These are phyloP conservation scores for Crypturellus undulatus DNA, from an alignment of 2,113 vertebrate genomes.

Conservation along the genomic window DNA sequence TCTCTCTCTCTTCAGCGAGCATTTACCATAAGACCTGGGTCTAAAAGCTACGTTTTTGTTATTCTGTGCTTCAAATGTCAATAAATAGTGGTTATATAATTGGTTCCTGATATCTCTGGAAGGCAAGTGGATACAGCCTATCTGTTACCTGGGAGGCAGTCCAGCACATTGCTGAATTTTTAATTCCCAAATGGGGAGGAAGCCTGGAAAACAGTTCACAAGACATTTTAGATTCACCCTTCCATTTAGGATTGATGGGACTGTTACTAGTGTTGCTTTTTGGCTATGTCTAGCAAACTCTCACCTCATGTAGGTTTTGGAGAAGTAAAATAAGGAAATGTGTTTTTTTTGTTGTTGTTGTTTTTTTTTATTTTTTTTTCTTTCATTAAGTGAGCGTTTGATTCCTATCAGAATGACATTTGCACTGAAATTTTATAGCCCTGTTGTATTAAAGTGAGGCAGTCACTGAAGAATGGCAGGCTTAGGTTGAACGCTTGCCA, in stretches of 20 bases:
- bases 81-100: not conserved
- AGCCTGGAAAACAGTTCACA: slow-evolving; percentile 4
- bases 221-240: not conserved
- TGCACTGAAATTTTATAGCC: not conserved
- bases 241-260: not conserved
- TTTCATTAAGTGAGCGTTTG: not conserved
- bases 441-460: not conserved
- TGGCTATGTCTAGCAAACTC: not conserved
- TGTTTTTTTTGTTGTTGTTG: too few species aligned
- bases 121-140: not conserved
- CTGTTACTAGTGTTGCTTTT: slow-evolving; percentile 7
- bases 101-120: not conserved
- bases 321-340: slow-evolving; percentile 8
- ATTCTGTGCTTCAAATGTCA: not conserved
- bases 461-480: not conserved
- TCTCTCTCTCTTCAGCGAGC: not conserved
- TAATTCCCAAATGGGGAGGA: not conserved
- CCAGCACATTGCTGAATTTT: not conserved
- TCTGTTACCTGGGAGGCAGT: not conserved
- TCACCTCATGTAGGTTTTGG: not conserved
- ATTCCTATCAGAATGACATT: slow-evolving; percentile 24
- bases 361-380: too few species aligned
- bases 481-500: not conserved
- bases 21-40: not conserved
- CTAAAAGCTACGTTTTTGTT: not conserved